Conservation (phyloP, 2,797 vertebrate species). For the Acridotheres tristis region DNA sequence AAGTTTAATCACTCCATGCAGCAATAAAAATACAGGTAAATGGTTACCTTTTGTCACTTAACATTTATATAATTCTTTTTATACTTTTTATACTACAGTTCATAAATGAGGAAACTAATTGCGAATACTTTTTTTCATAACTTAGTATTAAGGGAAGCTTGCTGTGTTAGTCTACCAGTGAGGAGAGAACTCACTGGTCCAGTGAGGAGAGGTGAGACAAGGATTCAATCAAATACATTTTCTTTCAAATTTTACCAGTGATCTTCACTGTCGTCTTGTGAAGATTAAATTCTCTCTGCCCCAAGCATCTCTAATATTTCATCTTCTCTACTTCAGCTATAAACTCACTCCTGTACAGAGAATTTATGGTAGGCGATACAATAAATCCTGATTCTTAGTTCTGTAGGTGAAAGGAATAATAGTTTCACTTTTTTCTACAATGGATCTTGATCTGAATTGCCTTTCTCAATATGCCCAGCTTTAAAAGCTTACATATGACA, state of each 20-base stretch:
- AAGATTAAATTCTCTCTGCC: neutral
- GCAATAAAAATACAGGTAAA: neutral
- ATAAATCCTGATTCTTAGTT: neutral
- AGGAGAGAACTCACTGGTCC: neutral
- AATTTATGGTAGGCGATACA: neutral
- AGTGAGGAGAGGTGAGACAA: neutral
- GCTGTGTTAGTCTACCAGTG: neutral
- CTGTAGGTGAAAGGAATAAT: neutral
- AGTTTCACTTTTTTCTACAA: neutral
- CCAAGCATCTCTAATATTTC: neutral
- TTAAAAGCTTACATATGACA: neutral
- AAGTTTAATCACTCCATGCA: neutral
- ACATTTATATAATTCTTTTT: neutral
- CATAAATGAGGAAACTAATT: neutral
- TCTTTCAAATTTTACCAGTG: neutral
- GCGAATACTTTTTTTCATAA: neutral
- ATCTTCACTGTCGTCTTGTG: neutral
- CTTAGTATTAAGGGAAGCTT: neutral
- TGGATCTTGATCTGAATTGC: neutral
- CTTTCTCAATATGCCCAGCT: neutral
- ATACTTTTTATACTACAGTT: neutral
- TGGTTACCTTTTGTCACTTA: neutral
- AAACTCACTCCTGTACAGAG: neutral
- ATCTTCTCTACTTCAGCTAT: neutral
- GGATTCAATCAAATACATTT: neutral